A percentile compares a stretch with the other conserved stretches of the same genome.
These are phyloP conservation scores for Coilia nasus DNA, from an alignment of 2,797 vertebrate genomes.

Conservation along the genomic window DNA sequence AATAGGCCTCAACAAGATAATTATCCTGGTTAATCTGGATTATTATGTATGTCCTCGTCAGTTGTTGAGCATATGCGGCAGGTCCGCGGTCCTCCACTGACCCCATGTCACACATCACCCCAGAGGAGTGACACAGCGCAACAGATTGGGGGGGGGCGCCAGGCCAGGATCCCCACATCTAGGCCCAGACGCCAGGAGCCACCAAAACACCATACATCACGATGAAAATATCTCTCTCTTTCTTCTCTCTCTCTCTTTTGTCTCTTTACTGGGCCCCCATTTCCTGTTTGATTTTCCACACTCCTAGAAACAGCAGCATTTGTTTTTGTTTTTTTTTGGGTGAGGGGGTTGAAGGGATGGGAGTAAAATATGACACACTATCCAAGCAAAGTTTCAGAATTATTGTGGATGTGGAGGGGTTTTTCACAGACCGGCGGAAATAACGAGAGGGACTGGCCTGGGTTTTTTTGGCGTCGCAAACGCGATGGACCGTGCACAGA, in stretches of 20 bases:
- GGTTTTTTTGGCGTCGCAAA: not conserved
- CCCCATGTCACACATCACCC: conserved; percentile 64
- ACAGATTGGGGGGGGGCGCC: conserved; percentile 56
- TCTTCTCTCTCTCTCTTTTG: not conserved
- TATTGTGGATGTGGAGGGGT: not conserved
- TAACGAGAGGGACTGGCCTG: conserved; percentile 5
- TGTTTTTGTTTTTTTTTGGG: not conserved
- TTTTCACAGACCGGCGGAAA: not conserved
- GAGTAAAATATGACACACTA: not conserved
- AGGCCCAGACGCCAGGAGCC: conserved; percentile 43
- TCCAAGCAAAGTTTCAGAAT: not conserved
- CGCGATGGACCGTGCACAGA: not conserved
- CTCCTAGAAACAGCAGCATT: not conserved
- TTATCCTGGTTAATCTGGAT: conserved; percentile 76
- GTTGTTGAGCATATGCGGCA: conserved; percentile 66
- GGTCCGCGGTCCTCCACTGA: conserved; percentile 59
- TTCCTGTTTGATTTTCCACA: conserved; percentile 23
- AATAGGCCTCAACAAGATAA: conserved; percentile 75
- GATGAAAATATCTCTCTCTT: conserved; percentile 1
- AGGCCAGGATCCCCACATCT: conserved; percentile 9
- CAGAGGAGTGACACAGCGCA: conserved; percentile 56
- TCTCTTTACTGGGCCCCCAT: not conserved
- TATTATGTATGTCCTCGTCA: conserved; percentile 68
- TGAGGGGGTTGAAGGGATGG: too few species aligned
- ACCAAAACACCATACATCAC: not conserved